These are phyloP conservation scores for Lamellibrachia satsuma DNA, from an alignment of 2,888 invertebrate genomes.

Conservation along the genomic window DNA sequence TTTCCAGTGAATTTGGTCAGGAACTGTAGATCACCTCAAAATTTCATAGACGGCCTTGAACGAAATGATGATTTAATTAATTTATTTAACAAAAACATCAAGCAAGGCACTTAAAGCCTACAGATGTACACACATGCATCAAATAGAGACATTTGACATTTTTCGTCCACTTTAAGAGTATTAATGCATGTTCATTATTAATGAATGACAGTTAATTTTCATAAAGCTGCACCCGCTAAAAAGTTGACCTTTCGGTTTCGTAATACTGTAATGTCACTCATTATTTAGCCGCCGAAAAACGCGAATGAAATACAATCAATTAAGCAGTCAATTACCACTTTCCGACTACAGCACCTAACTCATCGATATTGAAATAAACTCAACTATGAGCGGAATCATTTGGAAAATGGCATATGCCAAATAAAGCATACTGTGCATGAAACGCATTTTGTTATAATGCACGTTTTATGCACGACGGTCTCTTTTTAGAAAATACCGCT, in stretches of 20 bases:
- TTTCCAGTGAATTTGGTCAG: too few species aligned
- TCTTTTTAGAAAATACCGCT: not conserved
- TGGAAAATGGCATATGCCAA: not conserved
- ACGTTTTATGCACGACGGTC: not conserved
- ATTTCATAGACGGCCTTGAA: not conserved
- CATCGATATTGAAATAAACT: not conserved
- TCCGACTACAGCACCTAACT: not conserved
- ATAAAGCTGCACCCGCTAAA: not conserved
- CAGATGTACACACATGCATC: not conserved
- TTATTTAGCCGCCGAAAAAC: not conserved
- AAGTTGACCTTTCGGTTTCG: not conserved
- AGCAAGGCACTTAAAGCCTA: not conserved
- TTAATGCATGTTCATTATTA: not conserved
- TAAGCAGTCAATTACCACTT: not conserved
- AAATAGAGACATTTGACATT: not conserved
- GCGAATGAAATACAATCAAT: slow-evolving; percentile 10
- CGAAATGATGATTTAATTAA: slow-evolving; percentile 12
- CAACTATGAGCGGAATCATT: not conserved
- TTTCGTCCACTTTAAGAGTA: not conserved
- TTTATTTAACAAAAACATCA: not conserved
- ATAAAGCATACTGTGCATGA: not conserved
- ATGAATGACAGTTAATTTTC: not conserved
- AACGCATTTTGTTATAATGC: not conserved
- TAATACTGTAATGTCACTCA: not conserved
- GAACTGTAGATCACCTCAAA: not conserved